phyloP scores from a whole-genome alignment of 2,113 vertebrate genomes.

The Pagrus major region DNA sequence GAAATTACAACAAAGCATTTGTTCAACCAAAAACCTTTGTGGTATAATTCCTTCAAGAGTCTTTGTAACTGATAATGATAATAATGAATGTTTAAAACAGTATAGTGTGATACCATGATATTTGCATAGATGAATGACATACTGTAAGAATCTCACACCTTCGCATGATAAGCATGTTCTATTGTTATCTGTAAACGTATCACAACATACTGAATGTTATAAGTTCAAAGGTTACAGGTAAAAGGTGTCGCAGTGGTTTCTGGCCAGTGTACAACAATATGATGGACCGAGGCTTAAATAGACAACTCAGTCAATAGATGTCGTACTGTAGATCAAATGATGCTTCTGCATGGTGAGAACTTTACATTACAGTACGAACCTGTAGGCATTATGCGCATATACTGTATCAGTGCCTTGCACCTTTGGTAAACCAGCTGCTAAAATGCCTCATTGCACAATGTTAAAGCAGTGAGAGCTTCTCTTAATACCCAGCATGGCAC shows the following conservation, averaged over 20 bases:
- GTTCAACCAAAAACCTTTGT: no score
- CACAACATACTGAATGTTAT: no score
- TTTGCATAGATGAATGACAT: no score
- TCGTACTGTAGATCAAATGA: neutral
- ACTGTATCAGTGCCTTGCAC: conserved; percentile 5
- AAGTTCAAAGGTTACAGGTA: no score
- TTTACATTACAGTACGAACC: neutral
- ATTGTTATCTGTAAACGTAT: no score
- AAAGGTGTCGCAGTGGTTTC: neutral
- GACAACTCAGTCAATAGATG: neutral
- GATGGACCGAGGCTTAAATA: neutral
- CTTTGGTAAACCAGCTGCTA: neutral
- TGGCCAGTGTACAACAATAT: neutral
- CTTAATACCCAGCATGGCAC: neutral
- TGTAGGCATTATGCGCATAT: neutral
- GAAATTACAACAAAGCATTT: no score
- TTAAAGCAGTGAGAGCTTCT: conserved; percentile 1
- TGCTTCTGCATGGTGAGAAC: conserved; percentile 2
- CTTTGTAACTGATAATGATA: no score
- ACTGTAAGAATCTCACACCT: no score
- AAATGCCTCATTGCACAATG: neutral
- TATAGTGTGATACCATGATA: no score
- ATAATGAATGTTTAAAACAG: no score
- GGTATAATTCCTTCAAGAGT: no score
- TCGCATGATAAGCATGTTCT: no score